Evolutionary conservation across 2,113 vertebrate genomes (phyloP).

Genomic region (Varanus salvator): DNA sequence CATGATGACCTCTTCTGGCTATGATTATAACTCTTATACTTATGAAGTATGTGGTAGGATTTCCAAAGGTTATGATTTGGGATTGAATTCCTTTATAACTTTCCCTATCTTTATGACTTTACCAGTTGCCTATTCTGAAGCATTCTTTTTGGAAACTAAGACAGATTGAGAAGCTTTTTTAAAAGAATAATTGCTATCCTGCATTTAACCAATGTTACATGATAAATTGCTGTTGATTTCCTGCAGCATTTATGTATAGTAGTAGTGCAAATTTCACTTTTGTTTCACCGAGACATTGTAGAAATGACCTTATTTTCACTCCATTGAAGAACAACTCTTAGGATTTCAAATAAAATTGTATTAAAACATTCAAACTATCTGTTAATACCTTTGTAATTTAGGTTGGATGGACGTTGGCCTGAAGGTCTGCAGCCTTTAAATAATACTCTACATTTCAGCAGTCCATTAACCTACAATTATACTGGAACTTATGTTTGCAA

Average conservation of each 20-base stretch:
- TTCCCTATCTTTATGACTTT: neutral
- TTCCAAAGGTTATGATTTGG: neutral
- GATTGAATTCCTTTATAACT: neutral
- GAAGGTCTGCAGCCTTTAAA: constrained; percentile 86
- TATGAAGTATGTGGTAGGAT: neutral
- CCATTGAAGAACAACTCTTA: neutral
- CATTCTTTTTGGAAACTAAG: neutral
- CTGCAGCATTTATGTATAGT: neutral
- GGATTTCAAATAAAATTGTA: neutral
- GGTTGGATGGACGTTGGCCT: constrained; percentile 89
- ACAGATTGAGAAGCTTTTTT: neutral
- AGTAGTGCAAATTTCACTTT: neutral
- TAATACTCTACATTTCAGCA: constrained; percentile 87
- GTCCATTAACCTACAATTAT: constrained; percentile 89
- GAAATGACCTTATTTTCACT: neutral
- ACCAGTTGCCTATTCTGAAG: neutral
- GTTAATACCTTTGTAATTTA: constrained; percentile 67
- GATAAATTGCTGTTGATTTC: neutral
- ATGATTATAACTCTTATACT: neutral
- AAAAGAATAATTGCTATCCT: neutral
- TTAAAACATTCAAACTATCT: constrained; percentile 36
- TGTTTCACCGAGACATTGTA: neutral
- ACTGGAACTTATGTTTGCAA: constrained; percentile 92
- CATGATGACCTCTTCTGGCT: neutral
- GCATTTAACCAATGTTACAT: neutral